Base-by-base conservation (phyloP, 1,140 invertebrate genomes). In the Proales similis region DNA sequence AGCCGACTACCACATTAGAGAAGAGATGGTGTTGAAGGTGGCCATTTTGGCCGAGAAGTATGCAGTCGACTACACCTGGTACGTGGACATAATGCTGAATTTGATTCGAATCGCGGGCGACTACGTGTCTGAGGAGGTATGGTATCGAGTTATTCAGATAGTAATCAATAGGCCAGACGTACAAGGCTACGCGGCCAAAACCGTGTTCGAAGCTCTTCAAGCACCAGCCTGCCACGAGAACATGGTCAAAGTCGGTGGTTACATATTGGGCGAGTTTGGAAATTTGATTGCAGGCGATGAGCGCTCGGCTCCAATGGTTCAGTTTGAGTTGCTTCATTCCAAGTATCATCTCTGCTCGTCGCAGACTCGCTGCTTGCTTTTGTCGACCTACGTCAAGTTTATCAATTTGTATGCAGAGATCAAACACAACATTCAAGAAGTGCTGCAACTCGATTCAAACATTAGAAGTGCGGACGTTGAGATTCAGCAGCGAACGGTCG, bases 241-340 rank as follows among this genome's bases (percentile, higher is more conserved):
- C 75, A 99, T 99, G 94, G 94, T 99, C 0, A 99, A 99, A 83
- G 95, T 99, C 42, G 94, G 94, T 49, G 95, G 93, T 24, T 99
- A 99, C 69, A 97, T 99, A 69, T 80, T 99, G 38, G 95, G 95
- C 57, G 95, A 99, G 79, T 99, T 99, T 80, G 95, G 95, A 26
- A 99, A 99, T 79, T 81, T 99, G 20, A 99, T 99, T 72, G 94
- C 95, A 67, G 94, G 94, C 9, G 95, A 99, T 79, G 87, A 90
- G 60, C 81, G 94, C 48, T 98, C 93, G 33, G 79, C 77, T 62
- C 91, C 93, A 32, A 78, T 85, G 66, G 89, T 96, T 65, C 92
- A 96, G 77, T 96, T 97, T 78, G 87, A 94, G 75, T 79, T 96
- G 30, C 80, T 97, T 68, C 91, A 97, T 83, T 95, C 90, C 70